phyloP scores from a whole-genome alignment of 1,140 invertebrate genomes.

The Homalodisca vitripennis region DNA sequence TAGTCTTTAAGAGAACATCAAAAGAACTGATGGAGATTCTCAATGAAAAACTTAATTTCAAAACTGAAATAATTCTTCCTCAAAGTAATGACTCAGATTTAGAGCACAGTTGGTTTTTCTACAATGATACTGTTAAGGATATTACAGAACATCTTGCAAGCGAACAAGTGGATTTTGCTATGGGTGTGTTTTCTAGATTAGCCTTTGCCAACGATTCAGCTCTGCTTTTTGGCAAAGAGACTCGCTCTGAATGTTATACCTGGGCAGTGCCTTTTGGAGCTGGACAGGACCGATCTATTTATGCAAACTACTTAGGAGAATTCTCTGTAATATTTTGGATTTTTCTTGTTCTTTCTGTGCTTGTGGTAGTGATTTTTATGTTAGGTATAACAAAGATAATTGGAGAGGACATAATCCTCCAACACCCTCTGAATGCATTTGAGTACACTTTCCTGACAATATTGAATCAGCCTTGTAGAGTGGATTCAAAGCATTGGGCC shows the following conservation, averaged over 20 bases:
- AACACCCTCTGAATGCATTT: constrained; percentile 4
- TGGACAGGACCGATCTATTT: constrained; percentile 22
- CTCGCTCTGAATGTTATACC: constrained; percentile 38
- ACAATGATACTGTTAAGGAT: constrained; percentile 3
- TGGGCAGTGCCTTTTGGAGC: constrained; percentile 38
- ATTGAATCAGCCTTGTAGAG: constrained; percentile 33
- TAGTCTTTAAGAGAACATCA: background rate
- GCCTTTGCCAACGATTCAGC: constrained; percentile 10
- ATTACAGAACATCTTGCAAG: constrained; percentile 6
- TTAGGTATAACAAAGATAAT: background rate
- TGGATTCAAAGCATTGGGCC: constrained; percentile 16
- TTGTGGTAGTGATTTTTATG: background rate
- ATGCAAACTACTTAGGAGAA: constrained; percentile 36
- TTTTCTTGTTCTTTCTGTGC: constrained; percentile 20
- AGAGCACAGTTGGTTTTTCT: constrained; percentile 20
- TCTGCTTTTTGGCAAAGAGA: constrained; percentile 22
- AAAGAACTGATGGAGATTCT: constrained; percentile 5
- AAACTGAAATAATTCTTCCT: constrained; percentile 6
- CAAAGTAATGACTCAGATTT: background rate
- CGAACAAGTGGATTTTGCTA: constrained; percentile 17
- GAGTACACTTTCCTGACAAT: constrained; percentile 31
- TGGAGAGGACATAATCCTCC: constrained; percentile 10
- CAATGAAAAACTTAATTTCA: constrained; percentile 14
- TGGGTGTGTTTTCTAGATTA: constrained; percentile 14
- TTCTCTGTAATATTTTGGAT: constrained; percentile 34